Evolutionary conservation across 2,797 vertebrate species (phyloP).

Genomic region (Brachyalestes nurse): DNA sequence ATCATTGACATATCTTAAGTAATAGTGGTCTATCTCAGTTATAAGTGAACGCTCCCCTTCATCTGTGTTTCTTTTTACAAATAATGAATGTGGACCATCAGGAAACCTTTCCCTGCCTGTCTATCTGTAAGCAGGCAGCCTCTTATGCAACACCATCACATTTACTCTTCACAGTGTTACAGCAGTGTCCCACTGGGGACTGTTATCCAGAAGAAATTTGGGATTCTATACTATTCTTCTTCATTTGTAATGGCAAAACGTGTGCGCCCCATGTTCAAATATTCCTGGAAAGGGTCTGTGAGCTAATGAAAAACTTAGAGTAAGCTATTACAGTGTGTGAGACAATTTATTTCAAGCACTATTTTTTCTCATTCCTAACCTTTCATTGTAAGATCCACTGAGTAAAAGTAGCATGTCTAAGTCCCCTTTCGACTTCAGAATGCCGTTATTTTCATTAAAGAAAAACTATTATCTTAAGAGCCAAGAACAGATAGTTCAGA

Average conservation of each 20-base stretch:
- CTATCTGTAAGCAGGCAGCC: neutral
- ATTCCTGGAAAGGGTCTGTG: conserved; percentile 25
- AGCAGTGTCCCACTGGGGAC: neutral
- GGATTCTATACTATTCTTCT: neutral
- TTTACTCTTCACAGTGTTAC: neutral
- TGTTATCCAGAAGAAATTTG: too few relatives aligned
- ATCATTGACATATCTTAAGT: too few relatives aligned
- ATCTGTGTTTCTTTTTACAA: too few relatives aligned
- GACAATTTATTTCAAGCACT: conserved; percentile 33
- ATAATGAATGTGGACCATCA: too few relatives aligned
- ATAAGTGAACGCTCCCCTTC: too few relatives aligned
- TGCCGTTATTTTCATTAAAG: conserved; percentile 54
- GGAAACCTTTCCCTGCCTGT: too few relatives aligned
- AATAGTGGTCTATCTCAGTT: too few relatives aligned
- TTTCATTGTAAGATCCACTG: conserved; percentile 29
- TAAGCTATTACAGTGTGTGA: conserved; percentile 20
- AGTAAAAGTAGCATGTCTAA: conserved; percentile 48
- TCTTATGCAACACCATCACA: neutral
- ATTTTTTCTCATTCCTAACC: conserved; percentile 32
- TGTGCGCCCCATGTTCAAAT: neutral
- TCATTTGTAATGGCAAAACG: conserved; percentile 1
- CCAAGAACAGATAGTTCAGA: conserved; percentile 52
- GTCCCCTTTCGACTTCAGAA: conserved; percentile 38
- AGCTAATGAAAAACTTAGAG: conserved; percentile 50
- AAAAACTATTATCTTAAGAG: conserved; percentile 51